Conservation (phyloP, 2,888 invertebrate species). For the Synanthedon vespiformis region DNA sequence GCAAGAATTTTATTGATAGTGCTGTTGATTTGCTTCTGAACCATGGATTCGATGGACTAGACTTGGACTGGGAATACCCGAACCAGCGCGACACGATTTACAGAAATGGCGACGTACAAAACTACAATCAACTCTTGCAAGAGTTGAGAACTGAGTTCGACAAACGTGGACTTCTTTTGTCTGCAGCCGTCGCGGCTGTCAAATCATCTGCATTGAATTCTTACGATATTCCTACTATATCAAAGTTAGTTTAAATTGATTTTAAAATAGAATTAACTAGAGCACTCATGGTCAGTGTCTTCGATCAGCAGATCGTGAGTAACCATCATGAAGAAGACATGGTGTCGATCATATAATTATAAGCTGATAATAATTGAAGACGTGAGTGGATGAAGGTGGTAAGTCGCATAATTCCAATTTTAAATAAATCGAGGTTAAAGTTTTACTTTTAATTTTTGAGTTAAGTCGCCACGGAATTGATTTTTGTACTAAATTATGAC, state of each 20-base stretch:
- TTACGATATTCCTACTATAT: slow-evolving; percentile 71
- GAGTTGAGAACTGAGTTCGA: slow-evolving; percentile 70
- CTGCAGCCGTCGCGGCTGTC: slow-evolving; percentile 73
- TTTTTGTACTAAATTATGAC: no score
- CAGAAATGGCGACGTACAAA: slow-evolving; percentile 49
- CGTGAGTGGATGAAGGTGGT: no score
- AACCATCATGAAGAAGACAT: no score
- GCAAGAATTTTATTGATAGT: slow-evolving; percentile 69
- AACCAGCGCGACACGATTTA: slow-evolving; percentile 63
- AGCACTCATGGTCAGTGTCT: no score
- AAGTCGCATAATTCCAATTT: no score
- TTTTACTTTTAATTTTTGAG: no score
- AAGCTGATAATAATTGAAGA: no score
- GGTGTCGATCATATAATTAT: no score
- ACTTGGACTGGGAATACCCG: slow-evolving; percentile 82
- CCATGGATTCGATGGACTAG: slow-evolving; percentile 77
- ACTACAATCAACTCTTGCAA: slow-evolving; percentile 63
- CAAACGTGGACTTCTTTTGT: slow-evolving; percentile 58
- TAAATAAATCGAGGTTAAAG: no score
- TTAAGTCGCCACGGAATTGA: no score
- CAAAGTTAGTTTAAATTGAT: slow-evolving; percentile 39
- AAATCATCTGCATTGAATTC: slow-evolving; percentile 55
- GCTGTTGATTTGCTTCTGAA: slow-evolving; percentile 62
- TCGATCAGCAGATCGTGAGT: no score
- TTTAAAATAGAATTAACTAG: no score